Evolutionary conservation across 2,797 vertebrate genomes (phyloP).

Genomic region (Prunella strophiata): DNA sequence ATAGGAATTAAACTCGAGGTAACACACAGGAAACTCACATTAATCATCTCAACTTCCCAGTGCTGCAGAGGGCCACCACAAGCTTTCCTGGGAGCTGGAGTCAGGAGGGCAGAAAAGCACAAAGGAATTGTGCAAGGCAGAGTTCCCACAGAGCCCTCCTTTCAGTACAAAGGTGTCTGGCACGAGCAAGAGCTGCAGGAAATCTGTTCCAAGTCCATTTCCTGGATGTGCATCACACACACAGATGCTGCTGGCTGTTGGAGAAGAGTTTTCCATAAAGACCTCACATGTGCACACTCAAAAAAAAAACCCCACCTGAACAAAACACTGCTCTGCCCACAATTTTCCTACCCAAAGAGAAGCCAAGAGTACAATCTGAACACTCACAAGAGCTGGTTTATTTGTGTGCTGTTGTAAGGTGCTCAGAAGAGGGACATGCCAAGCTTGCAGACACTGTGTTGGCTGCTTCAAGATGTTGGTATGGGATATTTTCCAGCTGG

Average conservation of each 20-base stretch:
- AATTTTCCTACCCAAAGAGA: background rate
- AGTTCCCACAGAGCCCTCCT: background rate
- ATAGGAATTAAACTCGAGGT: background rate
- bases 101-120: background rate
- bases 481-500: background rate
- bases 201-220: background rate
- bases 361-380: background rate
- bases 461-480: background rate
- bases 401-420: background rate
- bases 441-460: background rate
- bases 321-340: background rate
- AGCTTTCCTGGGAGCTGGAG: background rate
- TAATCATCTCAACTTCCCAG: background rate
- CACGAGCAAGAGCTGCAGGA: background rate
- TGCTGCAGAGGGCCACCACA: fast-evolving
- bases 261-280: background rate
- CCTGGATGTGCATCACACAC: background rate
- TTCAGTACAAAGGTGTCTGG: background rate
- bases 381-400: background rate
- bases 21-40: background rate
- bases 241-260: background rate
- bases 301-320: background rate
- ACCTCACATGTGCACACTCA: background rate
- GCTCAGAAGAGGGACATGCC: background rate
- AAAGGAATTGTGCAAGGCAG: background rate